Evolutionary conservation across 2,888 invertebrate species (phyloP), one percentile per base, ranked within the genome.

Genomic region (Drosophila vallismaia): DNA sequence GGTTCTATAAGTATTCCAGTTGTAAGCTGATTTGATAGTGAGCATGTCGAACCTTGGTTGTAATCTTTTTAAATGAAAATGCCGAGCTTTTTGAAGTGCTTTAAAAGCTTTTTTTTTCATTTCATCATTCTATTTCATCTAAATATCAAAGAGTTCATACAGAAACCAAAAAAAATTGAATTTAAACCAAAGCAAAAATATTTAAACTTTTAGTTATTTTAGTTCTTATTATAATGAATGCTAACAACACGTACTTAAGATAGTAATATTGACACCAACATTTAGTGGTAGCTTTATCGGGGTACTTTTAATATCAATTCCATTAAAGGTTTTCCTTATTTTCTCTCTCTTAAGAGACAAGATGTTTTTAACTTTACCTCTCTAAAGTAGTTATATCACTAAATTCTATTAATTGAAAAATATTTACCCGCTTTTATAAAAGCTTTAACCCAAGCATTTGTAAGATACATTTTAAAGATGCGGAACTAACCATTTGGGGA

Each of bases 1-100:
- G 19, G 19, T 19, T 19, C 19, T 12, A 14, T 6, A 8, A 50
- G 52, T 38, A 8, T 31, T 28, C 12, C n/a, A 4, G n/a, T 8
- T 38, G 44, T 45, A 33, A 42, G 8, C n/a, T 33, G 31, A 7
- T 42, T 49, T 31, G n/a, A n/a, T 2, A n/a, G n/a, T 62, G 40
- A n/a, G n/a, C 9, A 28, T 3, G 7, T 7, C 26, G 26, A 33
- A 42, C 19, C 12, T 6, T 14, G 12, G 44, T 19, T 40, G 3
- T 1, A 19, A 19, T 14, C 14, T 14, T 8, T 19, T 19, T 42
- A 42, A 7, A 9, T 9, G 8, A 19, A 19, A 42, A 19, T 1
- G 7, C 3, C 3, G 4, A 42, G 40, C 40, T 42, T 42, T 42
- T 4, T n/a, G n/a, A 36, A n/a, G 36, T 36, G 36, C 33, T 8